Percentiles rank a stretch among this genome's conserved stretches.
phyloP scores from a whole-genome alignment of 2,113 vertebrate genomes.

The Caranx ignobilis region DNA sequence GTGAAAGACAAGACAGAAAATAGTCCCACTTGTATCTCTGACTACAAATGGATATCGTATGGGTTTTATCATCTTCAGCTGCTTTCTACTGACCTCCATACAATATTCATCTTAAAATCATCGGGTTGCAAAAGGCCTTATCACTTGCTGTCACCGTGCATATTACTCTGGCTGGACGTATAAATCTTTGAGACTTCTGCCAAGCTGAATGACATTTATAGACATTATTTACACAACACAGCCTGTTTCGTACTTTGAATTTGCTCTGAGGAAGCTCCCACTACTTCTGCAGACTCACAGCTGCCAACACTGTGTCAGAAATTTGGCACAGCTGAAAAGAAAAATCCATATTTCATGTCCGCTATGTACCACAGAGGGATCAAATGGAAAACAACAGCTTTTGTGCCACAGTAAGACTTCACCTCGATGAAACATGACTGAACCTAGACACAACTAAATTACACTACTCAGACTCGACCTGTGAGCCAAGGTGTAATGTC shows the following conservation, averaged over 20 bases:
- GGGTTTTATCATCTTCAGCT: background rate
- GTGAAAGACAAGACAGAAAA: constrained; percentile 3
- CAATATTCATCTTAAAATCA: background rate
- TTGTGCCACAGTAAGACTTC: background rate
- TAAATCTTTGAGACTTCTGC: background rate
- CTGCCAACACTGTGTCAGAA: background rate
- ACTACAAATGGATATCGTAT: background rate
- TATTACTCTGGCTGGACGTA: background rate
- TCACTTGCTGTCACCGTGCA: background rate
- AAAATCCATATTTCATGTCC: background rate
- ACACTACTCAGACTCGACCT: no score
- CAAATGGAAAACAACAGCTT: background rate
- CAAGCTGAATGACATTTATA: background rate
- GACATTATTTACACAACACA: background rate
- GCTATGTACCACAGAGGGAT: background rate
- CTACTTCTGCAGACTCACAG: background rate
- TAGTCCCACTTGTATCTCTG: background rate
- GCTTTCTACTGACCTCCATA: background rate
- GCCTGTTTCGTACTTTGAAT: background rate
- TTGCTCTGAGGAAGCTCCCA: background rate
- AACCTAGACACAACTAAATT: background rate
- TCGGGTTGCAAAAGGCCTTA: background rate
- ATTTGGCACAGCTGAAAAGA: background rate
- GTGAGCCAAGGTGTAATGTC: background rate
- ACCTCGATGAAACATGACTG: background rate